Evolutionary conservation across 2,888 invertebrate genomes (phyloP), one percentile per base, ranked within the genome.

Genomic region (Phyllotreta striolata): DNA sequence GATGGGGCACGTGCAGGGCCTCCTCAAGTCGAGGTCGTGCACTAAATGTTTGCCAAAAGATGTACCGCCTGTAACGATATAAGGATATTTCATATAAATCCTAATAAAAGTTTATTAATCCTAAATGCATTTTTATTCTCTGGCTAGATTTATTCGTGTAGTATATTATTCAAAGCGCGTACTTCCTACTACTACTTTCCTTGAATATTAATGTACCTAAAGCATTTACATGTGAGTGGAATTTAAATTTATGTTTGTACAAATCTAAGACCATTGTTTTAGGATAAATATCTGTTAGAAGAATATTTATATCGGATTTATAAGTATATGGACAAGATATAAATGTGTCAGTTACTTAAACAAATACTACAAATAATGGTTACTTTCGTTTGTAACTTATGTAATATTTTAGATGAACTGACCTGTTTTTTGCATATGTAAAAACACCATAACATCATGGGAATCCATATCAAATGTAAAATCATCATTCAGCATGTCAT

Each of bases 401-500:
- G 6, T 9, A 47, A 47, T n/a, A 52, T n/a, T 41, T 41, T 52
- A 37, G n/a, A 35, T n/a, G 5, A 10, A 9, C 13, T 52, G 8
- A 84, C 85, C 98, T 57, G 98, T 99, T 85, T 99, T 99, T 83
- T 99, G 99, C 81, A 99, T 98, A 82, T 99, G 98, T 72, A 99
- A 84, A 87, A 99, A 89, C 59, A 99, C 98, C 87, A 99, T 92
- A 62, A 99, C 98, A 84, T 99, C 98, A 77, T 94, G 92, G 8
- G 92, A 93, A 79, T 92, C 91, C 83, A 95, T 91, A 82, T 95
- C 92, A 83, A 95, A 95, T 76, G 91, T 88, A 81, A 93, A 93
- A 83, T 91, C 91, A 78, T 93, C 93, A 78, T 92, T 92, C 61
- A 93, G 85, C 74, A 93, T 90, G 81, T 93, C 93, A 79, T 93